A percentile compares a stretch with the other conserved stretches of the same genome.
phyloP scores from a whole-genome alignment of 2,113 vertebrate genomes.

The human (Homo sapiens) region GRCh38 chr6:7354501-7355000 shows the following conservation, averaged over 20 bases:
- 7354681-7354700: not conserved
- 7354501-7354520: not conserved
- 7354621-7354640: not conserved
- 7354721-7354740: slow-evolving; percentile 4
- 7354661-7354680: not conserved
- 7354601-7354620: not conserved
- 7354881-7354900: not conserved
- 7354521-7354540: not conserved
- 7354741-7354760: slow-evolving; percentile 4
- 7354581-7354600: not conserved
- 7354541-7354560: not conserved
- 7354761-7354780: not conserved
- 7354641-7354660: not conserved
- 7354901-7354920: not conserved
- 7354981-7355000: not conserved
- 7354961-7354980: slow-evolving; percentile 30
- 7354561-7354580: not conserved
- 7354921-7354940: not conserved
- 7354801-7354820: not conserved
- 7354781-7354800: not conserved
- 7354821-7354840: not conserved
- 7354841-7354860: not conserved
- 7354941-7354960: not conserved
- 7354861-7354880: not conserved
- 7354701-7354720: not conserved